Conservation (phyloP, 2,888 invertebrate genomes). For the Globia sparganii region DNA sequence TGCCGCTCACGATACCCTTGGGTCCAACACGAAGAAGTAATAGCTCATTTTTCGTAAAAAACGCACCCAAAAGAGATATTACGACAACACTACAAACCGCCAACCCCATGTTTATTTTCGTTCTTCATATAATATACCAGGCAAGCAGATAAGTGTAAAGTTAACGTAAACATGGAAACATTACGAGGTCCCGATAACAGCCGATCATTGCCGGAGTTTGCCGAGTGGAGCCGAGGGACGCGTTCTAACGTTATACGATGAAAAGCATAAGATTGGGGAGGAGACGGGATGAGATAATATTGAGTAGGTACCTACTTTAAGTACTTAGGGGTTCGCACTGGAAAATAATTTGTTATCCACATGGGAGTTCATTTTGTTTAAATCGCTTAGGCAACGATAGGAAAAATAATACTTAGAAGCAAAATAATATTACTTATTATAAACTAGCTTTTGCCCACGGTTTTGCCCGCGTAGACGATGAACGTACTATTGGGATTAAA, state of each 20-base stretch:
- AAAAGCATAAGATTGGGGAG: slow-evolving; percentile 46
- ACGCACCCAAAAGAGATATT: slow-evolving; percentile 19
- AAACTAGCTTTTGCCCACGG: not conserved
- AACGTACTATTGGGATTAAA: not conserved
- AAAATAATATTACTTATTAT: not conserved
- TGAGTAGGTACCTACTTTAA: slow-evolving; percentile 43
- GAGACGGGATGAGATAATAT: slow-evolving; percentile 42
- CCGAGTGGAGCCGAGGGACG: slow-evolving; percentile 47
- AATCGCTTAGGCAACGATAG: not conserved
- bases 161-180: slow-evolving; percentile 42
- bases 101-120: slow-evolving; percentile 2
- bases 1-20: not conserved
- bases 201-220: slow-evolving; percentile 39
- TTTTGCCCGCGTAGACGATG: not conserved
- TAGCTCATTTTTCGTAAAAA: slow-evolving; percentile 7
- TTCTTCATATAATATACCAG: slow-evolving; percentile 3
- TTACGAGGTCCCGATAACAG: slow-evolving; percentile 43
- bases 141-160: slow-evolving; percentile 39
- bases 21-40: not conserved
- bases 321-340: slow-evolving; percentile 3
- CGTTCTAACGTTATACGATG: slow-evolving; percentile 45
- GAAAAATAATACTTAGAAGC: not conserved
- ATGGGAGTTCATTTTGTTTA: slow-evolving; percentile 11
- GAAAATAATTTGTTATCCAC: slow-evolving; percentile 38
- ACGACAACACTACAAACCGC: slow-evolving; percentile 11